Base-by-base conservation (phyloP, 2,113 vertebrate species). In the Macroglossus sobrinus region DNA sequence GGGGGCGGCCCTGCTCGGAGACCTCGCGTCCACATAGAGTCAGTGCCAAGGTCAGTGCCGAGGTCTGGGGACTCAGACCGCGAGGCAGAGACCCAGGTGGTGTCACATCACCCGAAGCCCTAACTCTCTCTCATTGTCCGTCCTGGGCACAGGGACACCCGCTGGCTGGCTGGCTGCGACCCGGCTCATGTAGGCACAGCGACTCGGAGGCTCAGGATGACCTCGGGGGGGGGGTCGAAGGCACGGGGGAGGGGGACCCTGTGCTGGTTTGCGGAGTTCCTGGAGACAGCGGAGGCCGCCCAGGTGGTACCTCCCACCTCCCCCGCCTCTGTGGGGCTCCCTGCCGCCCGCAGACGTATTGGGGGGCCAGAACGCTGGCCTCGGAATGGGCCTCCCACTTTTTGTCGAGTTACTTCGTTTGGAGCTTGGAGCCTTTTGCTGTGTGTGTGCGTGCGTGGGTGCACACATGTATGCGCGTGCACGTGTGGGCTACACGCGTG, bases 71-170 rank as follows among this genome's bases (percentile, higher is more conserved):
- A 64, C 72, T 88, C 43, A 35, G 59, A 55, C 59, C 80, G 84
- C 5, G 80, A 75, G 88, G 81, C 84, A 68, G 69, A 95, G 96
- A 97, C 93, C 93, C 96, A 89, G 96, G 97, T 97, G 91, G 90
- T 78, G 92, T 95, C 84, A 59, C 14, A 68, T 96, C 93, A 96
- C 95, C 97, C 2, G 96, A 84, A 96, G 96, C 80, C 91, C 97
- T 96, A 78, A 92, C 92, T 71, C 91, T 94, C 95, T 95, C 97
- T 96, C 96, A 95, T 85, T 97, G 94, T 89, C 72, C 55, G 2
- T 97, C 88, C 45, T 61, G 93, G 95, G 94, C 50, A 75, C 57
- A 12, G 69, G 88, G 71, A 95, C 55, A 40, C 71, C 87, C 74
- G 64, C 90, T 15, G 94, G 84, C 15, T 88, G 92, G 84, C 15